Percentiles rank a stretch among this genome's conserved stretches.
phyloP scores from a whole-genome alignment of 2,113 vertebrate genomes.

The Chroicocephalus ridibundus region DNA sequence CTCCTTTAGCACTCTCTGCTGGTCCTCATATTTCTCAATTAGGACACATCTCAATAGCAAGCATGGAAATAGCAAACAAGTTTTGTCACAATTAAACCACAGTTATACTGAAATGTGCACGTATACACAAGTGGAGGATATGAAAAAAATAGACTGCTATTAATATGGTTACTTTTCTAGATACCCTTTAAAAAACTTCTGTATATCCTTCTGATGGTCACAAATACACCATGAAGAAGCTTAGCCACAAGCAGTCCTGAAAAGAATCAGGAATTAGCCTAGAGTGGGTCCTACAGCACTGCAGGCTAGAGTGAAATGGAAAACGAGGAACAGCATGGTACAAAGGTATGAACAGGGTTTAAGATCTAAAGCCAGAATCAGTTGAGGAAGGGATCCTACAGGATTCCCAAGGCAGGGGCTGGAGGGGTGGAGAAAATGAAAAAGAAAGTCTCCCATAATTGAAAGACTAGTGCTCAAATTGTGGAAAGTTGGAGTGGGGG shows the following conservation, averaged over 20 bases:
- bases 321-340: background rate
- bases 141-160: background rate
- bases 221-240: background rate
- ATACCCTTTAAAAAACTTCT: background rate
- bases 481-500: background rate
- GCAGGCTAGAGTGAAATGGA: background rate
- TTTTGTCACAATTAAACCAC: background rate
- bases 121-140: background rate
- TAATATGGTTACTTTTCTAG: background rate
- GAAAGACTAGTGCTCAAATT: background rate
- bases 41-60: background rate
- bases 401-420: background rate
- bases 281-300: background rate
- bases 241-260: background rate
- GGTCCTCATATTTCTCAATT: background rate
- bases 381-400: background rate
- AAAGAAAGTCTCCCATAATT: background rate
- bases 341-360: background rate
- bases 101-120: background rate
- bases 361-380: background rate
- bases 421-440: accelerated
- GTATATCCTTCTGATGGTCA: background rate
- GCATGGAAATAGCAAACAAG: background rate
- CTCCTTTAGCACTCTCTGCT: background rate
- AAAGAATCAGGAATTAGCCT: background rate